Evolutionary conservation across 2,113 vertebrate genomes (phyloP), one percentile per base, ranked within the genome.

Genomic region (Stegastes partitus): DNA sequence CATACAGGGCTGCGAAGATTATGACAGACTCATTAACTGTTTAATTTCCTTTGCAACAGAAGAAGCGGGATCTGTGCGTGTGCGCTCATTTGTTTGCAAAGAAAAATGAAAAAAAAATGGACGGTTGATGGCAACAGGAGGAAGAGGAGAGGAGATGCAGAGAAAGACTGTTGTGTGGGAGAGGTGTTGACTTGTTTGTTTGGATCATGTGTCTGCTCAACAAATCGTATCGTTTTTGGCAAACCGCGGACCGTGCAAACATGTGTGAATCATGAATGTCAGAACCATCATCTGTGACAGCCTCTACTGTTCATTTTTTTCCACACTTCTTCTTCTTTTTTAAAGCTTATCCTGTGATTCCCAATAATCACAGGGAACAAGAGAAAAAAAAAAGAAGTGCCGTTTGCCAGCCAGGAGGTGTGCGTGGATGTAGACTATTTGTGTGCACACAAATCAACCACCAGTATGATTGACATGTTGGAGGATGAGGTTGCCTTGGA

Each of bases 111-210:
- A 34, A 66, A 79, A 80, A 80, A 55, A 28, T 68, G 65, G 64
- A 71, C 25, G 62, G 66, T 57, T 80, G 84, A 87, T 56, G 68
- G 82, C 57, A 87, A 69, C 68, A 82, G 77, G 79, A 87, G 80
- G 80, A 84, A 81, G 72, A 85, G 57, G 65, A 90, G 82, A 62
- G 7, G 69, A 82, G 77, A 87, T 66, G 83, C 53, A 88, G 77
- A 79, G 88, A 87, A 79, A 89, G 91, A 81, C 86, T 92, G 90
- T 86, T 92, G 86, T 90, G 92, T 90, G 91, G 91, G 92, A 86
- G 90, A 89, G 83, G 91, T 90, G 92, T 90, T 69, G 84, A 87
- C 87, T 93, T 86, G 83, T 92, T 90, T 89, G 74, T 87, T 90
- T 91, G 77, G 86, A 90, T 90, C 83, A 82, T 84, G 81, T 87